A percentile compares a stretch with the other conserved stretches of the same genome.
Evolutionary conservation across 37 sponge, comb jelly and placozoan genomes (phyloP).

Genomic region (Corticium candelabrum): DNA sequence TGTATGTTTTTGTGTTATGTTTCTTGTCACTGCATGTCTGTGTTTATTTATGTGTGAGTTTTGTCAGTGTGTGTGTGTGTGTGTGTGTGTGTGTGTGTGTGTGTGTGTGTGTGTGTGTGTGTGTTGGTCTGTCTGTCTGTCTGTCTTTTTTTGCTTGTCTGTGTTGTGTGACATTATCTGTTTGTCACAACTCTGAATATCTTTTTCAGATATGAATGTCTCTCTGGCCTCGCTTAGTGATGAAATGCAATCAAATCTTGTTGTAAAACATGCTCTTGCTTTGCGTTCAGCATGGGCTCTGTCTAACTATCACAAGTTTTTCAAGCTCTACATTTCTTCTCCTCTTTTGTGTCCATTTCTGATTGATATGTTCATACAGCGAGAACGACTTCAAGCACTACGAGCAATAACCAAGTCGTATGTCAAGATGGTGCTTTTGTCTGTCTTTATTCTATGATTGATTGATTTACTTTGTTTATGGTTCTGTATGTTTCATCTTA

Average conservation of each 20-base stretch:
- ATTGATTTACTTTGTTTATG: too few species aligned
- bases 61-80: not conserved
- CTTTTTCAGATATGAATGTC: not conserved
- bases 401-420: conserved; percentile 77
- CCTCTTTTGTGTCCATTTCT: conserved; percentile 69
- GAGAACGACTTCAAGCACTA: conserved; percentile 72
- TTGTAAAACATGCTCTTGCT: conserved; percentile 63
- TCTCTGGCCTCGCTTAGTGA: not conserved
- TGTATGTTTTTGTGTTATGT: not conserved
- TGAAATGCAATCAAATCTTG: conserved; percentile 23
- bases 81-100: conserved; percentile 1
- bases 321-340: conserved; percentile 56
- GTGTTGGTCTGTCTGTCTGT: too few species aligned
- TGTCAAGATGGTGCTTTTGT: too few species aligned
- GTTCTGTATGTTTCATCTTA: too few species aligned
- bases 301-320: conserved; percentile 74
- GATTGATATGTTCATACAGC: conserved; percentile 74
- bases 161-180: not conserved
- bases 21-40: not conserved
- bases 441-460: too few species aligned
- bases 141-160: not conserved
- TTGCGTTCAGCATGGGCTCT: conserved; percentile 68
- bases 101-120: not conserved
- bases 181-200: too few species aligned
- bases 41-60: not conserved